Evolutionary conservation across 2,797 vertebrate genomes (phyloP).

Genomic region (Crocidura indochinensis): DNA sequence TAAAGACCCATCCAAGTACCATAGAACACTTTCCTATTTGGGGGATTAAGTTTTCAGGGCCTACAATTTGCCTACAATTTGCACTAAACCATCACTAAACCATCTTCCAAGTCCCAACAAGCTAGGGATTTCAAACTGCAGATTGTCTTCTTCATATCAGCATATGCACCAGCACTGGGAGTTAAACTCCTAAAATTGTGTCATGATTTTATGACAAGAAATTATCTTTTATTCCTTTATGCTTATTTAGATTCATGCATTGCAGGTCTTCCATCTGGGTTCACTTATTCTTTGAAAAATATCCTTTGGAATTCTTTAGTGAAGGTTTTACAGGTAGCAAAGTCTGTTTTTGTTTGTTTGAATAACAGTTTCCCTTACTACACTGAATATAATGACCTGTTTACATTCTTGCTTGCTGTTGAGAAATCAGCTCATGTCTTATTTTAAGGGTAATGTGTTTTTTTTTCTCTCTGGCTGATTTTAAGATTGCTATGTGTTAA

Average conservation of each 20-base stretch:
- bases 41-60: too few species aligned
- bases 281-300: conserved; percentile 10
- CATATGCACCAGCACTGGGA: too few species aligned
- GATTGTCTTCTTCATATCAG: too few species aligned
- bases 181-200: not conserved
- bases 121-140: too few species aligned
- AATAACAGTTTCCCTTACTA: not conserved
- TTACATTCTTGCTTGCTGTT: not conserved
- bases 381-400: not conserved
- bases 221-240: not conserved
- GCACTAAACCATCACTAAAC: too few species aligned
- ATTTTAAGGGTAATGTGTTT: not conserved
- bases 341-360: not conserved
- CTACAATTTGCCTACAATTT: too few species aligned
- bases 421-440: not conserved
- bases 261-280: not conserved
- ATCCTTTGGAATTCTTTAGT: conserved; percentile 37
- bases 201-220: conserved; percentile 10
- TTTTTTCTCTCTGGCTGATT: conserved; percentile 38
- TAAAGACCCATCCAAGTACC: not conserved
- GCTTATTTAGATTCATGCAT: conserved; percentile 5
- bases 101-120: too few species aligned
- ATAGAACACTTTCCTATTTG: not conserved
- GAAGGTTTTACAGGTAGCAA: not conserved
- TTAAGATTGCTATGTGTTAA: not conserved